Base-by-base conservation (phyloP, 2,797 vertebrate species). In the Vultur gryphus region DNA sequence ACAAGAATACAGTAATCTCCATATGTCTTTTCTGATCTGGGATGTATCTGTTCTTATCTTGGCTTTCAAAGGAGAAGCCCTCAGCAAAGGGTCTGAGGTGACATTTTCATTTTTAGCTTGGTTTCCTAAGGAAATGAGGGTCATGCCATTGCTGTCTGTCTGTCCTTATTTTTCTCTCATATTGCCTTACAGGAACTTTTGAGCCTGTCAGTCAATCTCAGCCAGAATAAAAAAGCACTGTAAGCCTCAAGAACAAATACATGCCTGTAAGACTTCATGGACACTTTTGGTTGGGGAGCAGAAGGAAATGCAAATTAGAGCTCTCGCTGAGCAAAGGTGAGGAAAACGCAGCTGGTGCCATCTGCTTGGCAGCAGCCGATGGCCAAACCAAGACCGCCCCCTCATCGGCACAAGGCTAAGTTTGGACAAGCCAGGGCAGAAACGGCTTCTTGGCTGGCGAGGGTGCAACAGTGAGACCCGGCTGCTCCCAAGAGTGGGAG, bases 121-220 rank as follows among this genome's bases (percentile, higher is more conserved):
- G 24, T 96, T 91, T 96, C 96, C 94, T 94, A 90, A 93, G 96
- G 96, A 97, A 96, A 95, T 65, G 43, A 96, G 61, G 87, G 93
- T 95, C 87, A 65, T 84, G 93, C 29, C 89, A 86, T 83, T 88
- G 62, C 82, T 89, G 90, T 96, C 69, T 95, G 93, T 94, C 93
- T 84, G 89, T 87, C 87, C 82, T 84, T 91, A 87, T 96, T 96
- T 94, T 92, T 78, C 84, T 95, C 61, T 88, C 72, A 37, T 70
- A 48, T n/a, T 88, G 94, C 95, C 95, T 92, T 89, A 65, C 57
- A 95, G 89, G 72, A 94, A 75, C 69, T 64, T 75, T 69, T 65
- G 46, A 95, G 65, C 24, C 49, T 84, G 76, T 67, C 92, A 80
- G 62, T 92, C 81, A 92, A 24, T 59, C 73, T 81, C 49, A 61